These are phyloP conservation scores for Kuschelorhynchus macadamiae DNA, from an alignment of 2,888 invertebrate species.

Conservation along the genomic window DNA sequence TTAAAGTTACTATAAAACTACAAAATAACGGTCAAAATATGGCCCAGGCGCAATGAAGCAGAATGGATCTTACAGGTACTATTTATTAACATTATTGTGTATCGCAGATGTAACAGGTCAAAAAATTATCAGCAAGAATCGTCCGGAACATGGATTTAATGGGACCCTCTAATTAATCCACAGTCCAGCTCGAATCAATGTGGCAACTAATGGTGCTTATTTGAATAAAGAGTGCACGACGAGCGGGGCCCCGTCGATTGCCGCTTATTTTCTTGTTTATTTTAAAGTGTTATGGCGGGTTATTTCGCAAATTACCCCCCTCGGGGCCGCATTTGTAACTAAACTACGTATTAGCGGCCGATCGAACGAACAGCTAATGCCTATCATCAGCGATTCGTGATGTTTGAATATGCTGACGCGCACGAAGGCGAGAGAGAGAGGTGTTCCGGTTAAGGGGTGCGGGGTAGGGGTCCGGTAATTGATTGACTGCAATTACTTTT, in stretches of 20 bases:
- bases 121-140: background rate
- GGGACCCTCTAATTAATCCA: background rate
- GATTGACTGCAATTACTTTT: slow-evolving; percentile 30
- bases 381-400: slow-evolving; percentile 71
- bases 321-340: slow-evolving; percentile 75
- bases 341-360: slow-evolving; percentile 77
- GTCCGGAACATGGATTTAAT: slow-evolving; percentile 2
- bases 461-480: slow-evolving; percentile 14
- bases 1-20: too few species aligned
- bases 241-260: slow-evolving; percentile 61
- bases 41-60: too few species aligned
- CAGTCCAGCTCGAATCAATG: slow-evolving; percentile 8
- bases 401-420: slow-evolving; percentile 70
- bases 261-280: slow-evolving; percentile 69
- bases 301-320: slow-evolving; percentile 74
- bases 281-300: slow-evolving; percentile 70
- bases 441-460: slow-evolving; percentile 5
- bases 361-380: slow-evolving; percentile 74
- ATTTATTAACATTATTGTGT: background rate
- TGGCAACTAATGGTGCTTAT: slow-evolving; percentile 33
- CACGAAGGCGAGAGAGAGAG: slow-evolving; percentile 51
- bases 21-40: too few species aligned
- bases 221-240: slow-evolving; percentile 39
- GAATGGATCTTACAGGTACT: too few species aligned
- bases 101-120: background rate